Percentiles rank a stretch among this genome's conserved stretches.
Conservation (phyloP, 2,113 vertebrate species). For the Gallinago paraguaiae region DNA sequence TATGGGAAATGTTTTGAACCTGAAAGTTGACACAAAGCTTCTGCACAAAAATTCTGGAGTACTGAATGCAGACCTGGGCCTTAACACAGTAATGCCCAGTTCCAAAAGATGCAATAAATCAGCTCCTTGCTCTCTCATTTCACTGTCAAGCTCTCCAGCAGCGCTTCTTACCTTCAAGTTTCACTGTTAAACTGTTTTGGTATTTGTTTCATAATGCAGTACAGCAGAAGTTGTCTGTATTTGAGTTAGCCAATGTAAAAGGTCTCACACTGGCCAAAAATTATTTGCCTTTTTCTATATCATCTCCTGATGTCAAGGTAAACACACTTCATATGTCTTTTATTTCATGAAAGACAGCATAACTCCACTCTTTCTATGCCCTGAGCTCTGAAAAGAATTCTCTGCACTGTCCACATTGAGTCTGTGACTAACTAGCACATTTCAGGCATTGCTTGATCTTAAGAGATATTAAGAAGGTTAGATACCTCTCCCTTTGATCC, state of each 20-base stretch:
- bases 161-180: background rate
- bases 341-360: background rate
- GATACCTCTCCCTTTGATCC: background rate
- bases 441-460: background rate
- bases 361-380: background rate
- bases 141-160: background rate
- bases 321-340: background rate
- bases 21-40: background rate
- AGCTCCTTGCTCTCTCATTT: background rate
- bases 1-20: background rate
- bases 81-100: background rate
- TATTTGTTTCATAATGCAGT: background rate
- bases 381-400: background rate
- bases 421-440: background rate
- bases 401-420: accelerated
- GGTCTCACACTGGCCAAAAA: background rate
- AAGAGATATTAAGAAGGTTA: background rate
- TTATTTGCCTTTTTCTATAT: background rate
- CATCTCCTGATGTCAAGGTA: background rate
- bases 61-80: background rate
- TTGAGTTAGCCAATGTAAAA: background rate
- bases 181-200: background rate
- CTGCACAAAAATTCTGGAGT: background rate
- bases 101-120: background rate
- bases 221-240: background rate